Base-by-base conservation (phyloP, 2,113 vertebrate genomes). In the Entosphenus tridentatus region DNA sequence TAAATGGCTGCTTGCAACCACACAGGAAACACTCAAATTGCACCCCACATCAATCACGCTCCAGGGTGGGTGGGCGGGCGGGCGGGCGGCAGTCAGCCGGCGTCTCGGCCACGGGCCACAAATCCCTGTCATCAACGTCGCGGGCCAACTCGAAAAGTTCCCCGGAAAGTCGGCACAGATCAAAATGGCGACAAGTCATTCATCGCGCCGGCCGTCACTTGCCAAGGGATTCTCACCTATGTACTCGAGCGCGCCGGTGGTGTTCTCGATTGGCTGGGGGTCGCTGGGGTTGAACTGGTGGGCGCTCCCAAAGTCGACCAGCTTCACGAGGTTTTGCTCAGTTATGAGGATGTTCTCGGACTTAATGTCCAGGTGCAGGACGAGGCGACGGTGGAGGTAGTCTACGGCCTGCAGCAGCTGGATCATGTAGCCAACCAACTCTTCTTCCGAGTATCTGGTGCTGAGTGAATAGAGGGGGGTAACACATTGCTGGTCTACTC, bases 391-490 rank as follows among this genome's bases (percentile, higher is more conserved):
- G 0, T 98, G 93, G 57, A 98, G 83, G 73, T 98, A 98, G 69
- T 96, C 91, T 3, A 98, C 80, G 57, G 89, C 93, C 76, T 95
- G 89, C 2, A 98, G 81, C 68, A 93, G 80, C 82, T 98, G 93
- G 55, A 85, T 77, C 10, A 95, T 67, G 0, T 95, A 98, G 68
- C 77, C 83, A 70, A 87, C 92, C 76, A 95, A 89, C 0, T 98
- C 93, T 0, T 98, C 93, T 74, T 98, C 93, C 0, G 93, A 96
- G 76, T 96, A 98, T 67, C 91, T 86, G 78, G 95, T 93, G 78
- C 93, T 98, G 75, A 39, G 6, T 39, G 39, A 39, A 39, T 39
- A 39, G 39, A 39, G 39, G 39, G 6, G 3, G 39, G 39, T 39
- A 39, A 39, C 39, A 5, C 39, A 39, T 39, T 39, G 39, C 1